Conservation (phyloP, 2,797 vertebrate genomes). For the Apodemus agrarius region DNA sequence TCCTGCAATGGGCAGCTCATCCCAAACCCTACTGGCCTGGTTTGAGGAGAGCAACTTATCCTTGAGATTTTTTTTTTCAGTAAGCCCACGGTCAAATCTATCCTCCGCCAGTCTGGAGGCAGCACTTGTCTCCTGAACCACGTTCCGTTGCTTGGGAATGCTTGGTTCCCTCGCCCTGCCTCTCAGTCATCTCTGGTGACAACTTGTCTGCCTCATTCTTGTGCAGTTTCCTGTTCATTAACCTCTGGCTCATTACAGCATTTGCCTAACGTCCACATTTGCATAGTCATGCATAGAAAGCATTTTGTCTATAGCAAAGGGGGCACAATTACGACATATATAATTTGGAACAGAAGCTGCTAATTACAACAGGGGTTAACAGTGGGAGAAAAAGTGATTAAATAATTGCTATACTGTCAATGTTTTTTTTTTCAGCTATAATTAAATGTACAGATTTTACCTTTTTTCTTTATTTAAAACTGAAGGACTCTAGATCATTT, state of each 20-base stretch:
- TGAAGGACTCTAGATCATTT: not conserved
- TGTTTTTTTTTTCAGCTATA: slow-evolving; percentile 29
- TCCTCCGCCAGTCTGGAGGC: not conserved
- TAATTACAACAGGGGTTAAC: slow-evolving; percentile 49
- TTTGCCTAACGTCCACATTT: slow-evolving; percentile 73
- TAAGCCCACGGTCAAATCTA: not conserved
- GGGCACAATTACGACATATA: slow-evolving; percentile 25
- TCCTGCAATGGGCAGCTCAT: not conserved
- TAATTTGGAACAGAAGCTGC: slow-evolving; percentile 57
- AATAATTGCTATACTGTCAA: slow-evolving; percentile 35
- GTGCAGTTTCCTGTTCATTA: slow-evolving; percentile 80
- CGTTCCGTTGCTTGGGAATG: slow-evolving; percentile 7
- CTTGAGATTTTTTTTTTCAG: not conserved
- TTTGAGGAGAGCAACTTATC: not conserved
- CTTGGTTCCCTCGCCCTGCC: slow-evolving; percentile 67
- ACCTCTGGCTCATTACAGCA: slow-evolving; percentile 71
- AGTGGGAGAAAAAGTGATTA: slow-evolving; percentile 63
- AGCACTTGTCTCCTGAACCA: not conserved
- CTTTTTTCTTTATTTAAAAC: slow-evolving; percentile 4
- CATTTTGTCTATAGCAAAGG: slow-evolving; percentile 64
- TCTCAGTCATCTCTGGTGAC: slow-evolving; percentile 70
- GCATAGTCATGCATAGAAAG: slow-evolving; percentile 74
- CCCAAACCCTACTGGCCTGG: not conserved
- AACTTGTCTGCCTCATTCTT: slow-evolving; percentile 73
- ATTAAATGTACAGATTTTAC: slow-evolving; percentile 57